phyloP scores from a whole-genome alignment of 1,140 invertebrate genomes.

The Wiebesia pumilae region DNA sequence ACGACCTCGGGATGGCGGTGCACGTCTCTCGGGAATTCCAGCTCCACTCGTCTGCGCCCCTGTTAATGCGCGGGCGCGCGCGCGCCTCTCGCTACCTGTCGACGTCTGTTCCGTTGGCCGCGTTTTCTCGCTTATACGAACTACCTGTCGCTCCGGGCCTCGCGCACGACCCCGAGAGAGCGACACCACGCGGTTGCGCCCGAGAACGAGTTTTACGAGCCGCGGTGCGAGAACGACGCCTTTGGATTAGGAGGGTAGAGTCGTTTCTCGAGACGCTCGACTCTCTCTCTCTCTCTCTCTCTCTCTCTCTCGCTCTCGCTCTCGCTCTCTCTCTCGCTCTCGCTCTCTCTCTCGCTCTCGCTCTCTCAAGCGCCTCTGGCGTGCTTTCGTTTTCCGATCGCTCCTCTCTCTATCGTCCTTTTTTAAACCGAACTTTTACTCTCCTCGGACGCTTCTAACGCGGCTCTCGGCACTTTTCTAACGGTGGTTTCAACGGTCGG shows the following conservation, averaged over 20 bases:
- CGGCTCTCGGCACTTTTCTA: no score
- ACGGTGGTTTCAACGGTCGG: no score
- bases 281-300: neutral
- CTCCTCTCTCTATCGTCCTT: no score
- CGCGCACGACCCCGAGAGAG: slow-evolving; percentile 41
- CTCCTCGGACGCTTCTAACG: no score
- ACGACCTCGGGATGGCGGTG: no score
- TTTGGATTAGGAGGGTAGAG: neutral
- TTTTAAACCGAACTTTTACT: no score
- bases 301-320: no score
- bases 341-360: no score
- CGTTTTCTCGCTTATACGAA: neutral
- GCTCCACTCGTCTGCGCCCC: neutral
- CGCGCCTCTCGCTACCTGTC: neutral
- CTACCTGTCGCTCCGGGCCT: slow-evolving; percentile 31
- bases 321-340: no score
- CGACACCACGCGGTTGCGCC: slow-evolving; percentile 53
- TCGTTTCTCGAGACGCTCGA: neutral
- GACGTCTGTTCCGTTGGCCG: neutral
- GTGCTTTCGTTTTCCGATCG: no score
- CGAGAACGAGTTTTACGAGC: slow-evolving; percentile 12
- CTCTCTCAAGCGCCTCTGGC: no score
- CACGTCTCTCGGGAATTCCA: neutral
- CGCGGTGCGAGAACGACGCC: neutral
- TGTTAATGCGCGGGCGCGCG: no score